Base-by-base conservation (phyloP, 2,888 invertebrate genomes). In the Cerastoderma edule region DNA sequence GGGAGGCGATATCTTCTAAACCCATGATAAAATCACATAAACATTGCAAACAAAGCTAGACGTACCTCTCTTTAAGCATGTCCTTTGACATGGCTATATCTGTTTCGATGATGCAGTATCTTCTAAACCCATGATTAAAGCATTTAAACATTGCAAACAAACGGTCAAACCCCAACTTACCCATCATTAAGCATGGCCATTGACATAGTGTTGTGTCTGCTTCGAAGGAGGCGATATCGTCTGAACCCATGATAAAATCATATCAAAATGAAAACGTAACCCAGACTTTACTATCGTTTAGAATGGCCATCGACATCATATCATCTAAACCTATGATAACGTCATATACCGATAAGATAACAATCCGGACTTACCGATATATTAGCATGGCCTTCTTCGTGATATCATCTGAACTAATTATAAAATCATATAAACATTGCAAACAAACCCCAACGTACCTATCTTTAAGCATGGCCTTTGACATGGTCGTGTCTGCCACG, bases 391-490 rank as follows among this genome's bases (percentile, higher is more conserved):
- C n/a, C n/a, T n/a, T n/a, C n/a, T n/a, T n/a, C n/a, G n/a, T n/a
- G n/a, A n/a, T 39, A 10, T 39, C 16, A 39, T 39, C 16, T 10
- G 13, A 13, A 33, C 48, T 22, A 72, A n/a, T n/a, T 67, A 63
- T 28, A 72, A 16, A 22, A 48, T 67, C 10, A 8, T 4, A 24
- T 24, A 24, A 16, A n/a, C 6, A 53, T 22, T 16, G 8, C 19
- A 53, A n/a, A 24, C 24, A 53, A n/a, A 16, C 24, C 6, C 24
- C 53, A 56, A 10, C 66, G 2, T n/a, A 75, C 75, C 75, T 75
- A 28, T 65, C 75, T 10, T 65, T 33, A 10, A 75, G 33, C 39
- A 33, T 50, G 13, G 35, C 33, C 27, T 50, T 69, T 4, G 46
- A 66, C 69, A 66, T 66, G 0, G 56, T 50, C 1, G 32, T n/a